phyloP scores from a whole-genome alignment of 2,797 vertebrate species.

The Atherinosoma microstoma region DNA sequence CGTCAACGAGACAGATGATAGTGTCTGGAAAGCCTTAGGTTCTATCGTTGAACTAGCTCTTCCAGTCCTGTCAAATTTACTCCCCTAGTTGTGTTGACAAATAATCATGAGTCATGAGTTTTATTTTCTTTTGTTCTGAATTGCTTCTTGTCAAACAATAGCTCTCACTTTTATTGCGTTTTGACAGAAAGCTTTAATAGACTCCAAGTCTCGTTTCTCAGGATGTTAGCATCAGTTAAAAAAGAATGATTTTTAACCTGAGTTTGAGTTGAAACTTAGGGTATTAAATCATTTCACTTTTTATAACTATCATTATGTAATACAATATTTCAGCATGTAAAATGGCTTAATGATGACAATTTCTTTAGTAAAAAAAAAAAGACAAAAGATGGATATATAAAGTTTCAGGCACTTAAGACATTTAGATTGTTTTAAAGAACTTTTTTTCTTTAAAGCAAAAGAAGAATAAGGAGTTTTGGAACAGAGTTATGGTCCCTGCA shows the following conservation, averaged over 20 bases:
- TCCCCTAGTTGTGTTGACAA: slow-evolving; percentile 48
- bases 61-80: slow-evolving; percentile 36
- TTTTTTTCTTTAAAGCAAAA: slow-evolving; percentile 3
- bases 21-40: slow-evolving; percentile 41
- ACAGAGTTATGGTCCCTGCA: slow-evolving; percentile 6
- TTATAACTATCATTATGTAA: neutral
- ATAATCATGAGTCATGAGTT: slow-evolving; percentile 51
- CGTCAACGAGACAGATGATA: slow-evolving; percentile 41
- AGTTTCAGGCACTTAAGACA: neutral
- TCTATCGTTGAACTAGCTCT: slow-evolving; percentile 23
- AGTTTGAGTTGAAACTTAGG: neutral
- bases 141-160: slow-evolving; percentile 34
- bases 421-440: slow-evolving; percentile 3
- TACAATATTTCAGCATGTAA: slow-evolving; percentile 1
- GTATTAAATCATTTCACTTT: neutral
- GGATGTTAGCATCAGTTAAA: slow-evolving; percentile 32
- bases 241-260: slow-evolving; percentile 31
- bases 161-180: slow-evolving; percentile 54
- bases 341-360: slow-evolving; percentile 17
- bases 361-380: slow-evolving; percentile 4
- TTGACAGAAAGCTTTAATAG: slow-evolving; percentile 49
- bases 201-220: slow-evolving; percentile 35
- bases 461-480: slow-evolving; percentile 4
- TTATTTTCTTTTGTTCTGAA: slow-evolving; percentile 52
- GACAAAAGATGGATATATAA: neutral